Base-by-base conservation (phyloP, 1,140 invertebrate genomes). In the Reticulitermes speratus region DNA sequence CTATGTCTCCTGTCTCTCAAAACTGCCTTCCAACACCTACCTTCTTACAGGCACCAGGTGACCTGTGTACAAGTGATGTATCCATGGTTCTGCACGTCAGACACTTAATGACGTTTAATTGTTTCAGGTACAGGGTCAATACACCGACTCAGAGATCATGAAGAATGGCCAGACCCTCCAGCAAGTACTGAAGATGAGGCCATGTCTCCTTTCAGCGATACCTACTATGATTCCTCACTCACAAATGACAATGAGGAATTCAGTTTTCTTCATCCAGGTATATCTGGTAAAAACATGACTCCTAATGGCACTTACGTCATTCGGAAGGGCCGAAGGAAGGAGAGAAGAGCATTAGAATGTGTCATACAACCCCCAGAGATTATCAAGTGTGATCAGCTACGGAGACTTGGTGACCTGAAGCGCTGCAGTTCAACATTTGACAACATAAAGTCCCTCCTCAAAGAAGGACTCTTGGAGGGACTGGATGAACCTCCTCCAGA, bases 381-480 rank as follows among this genome's bases (percentile, higher is more conserved):
- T 69, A 89, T 88, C 86, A 89, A 90, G 11, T 19, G 14, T 55
- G 52, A 55, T 21, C 52, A 55, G 52, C 93, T 93, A 83, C 91
- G 91, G 84, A 91, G 92, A 87, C 90, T 94, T 84, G 91, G 92
- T 5, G 94, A 94, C 88, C 92, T 93, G 85, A 95, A 95, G 89
- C 94, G 95, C 87, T 95, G 95, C 90, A 96, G 94, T 88, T 95
- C 94, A 81, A 96, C 95, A 5, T 96, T 96, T 90, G 95, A 96
- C 91, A 95, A 96, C 88, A 95, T 96, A 87, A 95, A 95, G 88
- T 95, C 95, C 65, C 89, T 96, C 82, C 92, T 96, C 83, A 94
- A 94, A 89, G 94, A 95, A 90, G 94, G 95, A 84, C 92, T 94
- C 88, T 89, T 91, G n/a, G 93, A 93, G 86, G 92, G 87, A 6